Base-by-base conservation (phyloP, 2,888 invertebrate species). In the Oeneis ivallda region DNA sequence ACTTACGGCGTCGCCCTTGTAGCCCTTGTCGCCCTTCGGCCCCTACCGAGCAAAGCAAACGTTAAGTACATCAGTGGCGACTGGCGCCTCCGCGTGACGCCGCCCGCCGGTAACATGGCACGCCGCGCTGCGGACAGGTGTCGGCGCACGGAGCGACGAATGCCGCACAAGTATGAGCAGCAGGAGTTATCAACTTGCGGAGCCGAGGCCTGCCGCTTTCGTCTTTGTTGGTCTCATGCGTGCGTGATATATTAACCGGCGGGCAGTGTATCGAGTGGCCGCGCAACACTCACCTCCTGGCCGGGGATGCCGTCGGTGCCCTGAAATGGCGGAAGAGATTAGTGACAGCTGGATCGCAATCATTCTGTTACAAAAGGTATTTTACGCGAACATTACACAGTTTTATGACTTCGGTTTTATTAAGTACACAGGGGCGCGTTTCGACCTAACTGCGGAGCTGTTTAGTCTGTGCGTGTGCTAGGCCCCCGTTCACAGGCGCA, bases 281-380 rank as follows among this genome's bases (percentile, higher is more conserved):
- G 56, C 32, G 32, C 32, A n/a, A 6, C 32, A 71, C 89, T 92
- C 93, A 96, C 96, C 95, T 97, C 96, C 93, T 95, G 95, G 82
- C 97, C 97, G 79, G 97, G 97, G 84, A 98, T 98, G 81, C 97
- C 97, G 87, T 98, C 97, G 70, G 97, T 98, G 79, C 97, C 98
- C 97, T 97, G 94, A 83, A 94, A 94, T 43, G 47, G 66, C 32
- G 65, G 60, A 67, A 65, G 19, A 19, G 15, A 39, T 47, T 19
- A 56, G 62, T 53, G 17, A 17, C 15, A 39, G 32, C 53, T 53
- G 26, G 13, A 13, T 61, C 53, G 62, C 11, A 67, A 63, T 52
- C 68, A 37, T 7, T 37, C 6, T 5, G 6, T 5, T 34, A 5
- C 1, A 37, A 37, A 37, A 37, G 0, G 37, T 9, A 37, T 37